Evolutionary conservation across 1,140 invertebrate genomes (phyloP), one percentile per base, ranked within the genome.

Genomic region (Saxidomus purpurata): DNA sequence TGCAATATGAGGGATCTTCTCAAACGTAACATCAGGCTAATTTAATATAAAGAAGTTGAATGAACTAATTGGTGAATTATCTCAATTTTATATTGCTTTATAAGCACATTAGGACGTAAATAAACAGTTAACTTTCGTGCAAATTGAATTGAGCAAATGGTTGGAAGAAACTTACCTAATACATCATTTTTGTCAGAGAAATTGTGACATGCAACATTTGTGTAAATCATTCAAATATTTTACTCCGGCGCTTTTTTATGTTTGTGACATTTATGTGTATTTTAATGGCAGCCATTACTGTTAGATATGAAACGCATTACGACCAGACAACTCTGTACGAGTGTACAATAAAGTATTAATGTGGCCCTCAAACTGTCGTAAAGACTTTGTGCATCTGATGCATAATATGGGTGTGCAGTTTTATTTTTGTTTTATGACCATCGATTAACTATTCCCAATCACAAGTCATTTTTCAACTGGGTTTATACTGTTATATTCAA

Each of bases 351-450:
- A 38, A 71, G 9, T 38, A 71, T 71, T 38, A 38, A 71, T 71
- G 0, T 1, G 4, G 67, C 19, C 17, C 22, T 71, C 34, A 71
- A 71, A 71, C 31, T 13, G 67, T 71, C 67, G 34, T 40, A 40
- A 38, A 38, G 11, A 28, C 67, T 38, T 15, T 38, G 34, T n/a
- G 34, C 34, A 71, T 19, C 9, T 71, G 67, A 36, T 71, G 67
- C 67, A 71, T 38, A 38, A 71, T 71, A 13, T 38, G 34, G 67
- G 31, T 71, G 25, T 71, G 67, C 67, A 71, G 25, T 28, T 71
- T 71, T 38, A 71, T 38, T 38, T 40, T 40, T 71, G 8, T 36
- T 71, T 71, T 38, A 71, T 71, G 31, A 22, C 67, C 17, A 13
- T 40, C 22, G 25, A 63, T 28, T 28, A 28, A 63, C 59, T 28